Evolutionary conservation across 2,113 vertebrate species (phyloP).

Genomic region (Myrmecophaga tridactyla): DNA sequence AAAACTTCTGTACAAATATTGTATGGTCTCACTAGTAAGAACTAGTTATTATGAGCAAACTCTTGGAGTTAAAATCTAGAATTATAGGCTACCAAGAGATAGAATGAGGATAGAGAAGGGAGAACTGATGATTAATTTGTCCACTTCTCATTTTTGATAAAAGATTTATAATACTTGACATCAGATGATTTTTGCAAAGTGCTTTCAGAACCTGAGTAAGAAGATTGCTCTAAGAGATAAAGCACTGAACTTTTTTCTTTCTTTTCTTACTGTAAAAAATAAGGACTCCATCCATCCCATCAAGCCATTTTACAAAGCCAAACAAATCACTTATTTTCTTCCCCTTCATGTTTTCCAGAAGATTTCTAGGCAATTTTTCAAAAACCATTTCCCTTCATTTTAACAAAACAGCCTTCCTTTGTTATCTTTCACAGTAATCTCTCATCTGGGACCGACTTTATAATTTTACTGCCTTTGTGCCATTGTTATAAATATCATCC

Average conservation of each 20-base stretch:
- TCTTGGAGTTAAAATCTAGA: too few relatives aligned
- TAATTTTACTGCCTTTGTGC: not conserved
- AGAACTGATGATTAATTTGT: too few relatives aligned
- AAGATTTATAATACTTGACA: constrained; percentile 41
- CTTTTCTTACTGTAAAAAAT: constrained; percentile 36
- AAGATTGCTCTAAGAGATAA: constrained; percentile 51
- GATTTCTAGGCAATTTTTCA: constrained; percentile 37
- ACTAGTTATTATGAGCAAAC: too few relatives aligned
- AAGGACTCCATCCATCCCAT: not conserved
- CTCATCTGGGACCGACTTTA: not conserved
- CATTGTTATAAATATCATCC: not conserved
- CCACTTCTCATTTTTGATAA: constrained; percentile 46
- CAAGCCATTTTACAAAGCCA: constrained; percentile 49
- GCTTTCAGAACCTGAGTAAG: constrained; percentile 21
- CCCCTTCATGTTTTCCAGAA: constrained; percentile 10
- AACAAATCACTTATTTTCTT: constrained; percentile 35
- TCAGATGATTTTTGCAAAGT: constrained; percentile 49
- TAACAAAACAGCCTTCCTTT: constrained; percentile 22
- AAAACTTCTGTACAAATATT: too few relatives aligned
- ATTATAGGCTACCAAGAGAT: too few relatives aligned
- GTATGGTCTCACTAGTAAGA: too few relatives aligned
- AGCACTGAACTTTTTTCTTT: constrained; percentile 3
- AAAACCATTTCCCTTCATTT: constrained; percentile 39
- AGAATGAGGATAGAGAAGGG: too few relatives aligned
- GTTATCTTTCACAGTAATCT: not conserved